phyloP scores from a whole-genome alignment of 2,888 invertebrate species.

The Omphaloscelis lunosa region DNA sequence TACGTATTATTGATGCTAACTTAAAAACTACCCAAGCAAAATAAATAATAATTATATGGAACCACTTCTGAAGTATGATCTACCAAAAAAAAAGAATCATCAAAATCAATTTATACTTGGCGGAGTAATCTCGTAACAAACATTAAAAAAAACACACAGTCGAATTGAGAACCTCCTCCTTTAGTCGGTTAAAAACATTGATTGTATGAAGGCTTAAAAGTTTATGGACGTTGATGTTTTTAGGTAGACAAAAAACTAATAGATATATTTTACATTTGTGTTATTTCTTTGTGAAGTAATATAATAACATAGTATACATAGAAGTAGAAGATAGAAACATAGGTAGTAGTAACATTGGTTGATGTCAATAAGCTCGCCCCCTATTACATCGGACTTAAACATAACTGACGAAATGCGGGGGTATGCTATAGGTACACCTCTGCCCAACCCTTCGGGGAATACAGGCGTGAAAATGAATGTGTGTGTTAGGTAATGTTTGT shows the following conservation, averaged over 20 bases:
- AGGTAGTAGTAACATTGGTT: background rate
- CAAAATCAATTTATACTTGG: too few relatives aligned
- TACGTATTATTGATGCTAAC: too few relatives aligned
- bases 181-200: background rate
- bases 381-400: background rate
- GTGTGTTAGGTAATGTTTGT: background rate
- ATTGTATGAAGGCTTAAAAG: background rate
- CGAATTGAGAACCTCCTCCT: too few relatives aligned
- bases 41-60: too few relatives aligned
- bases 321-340: too few relatives aligned
- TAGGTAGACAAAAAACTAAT: background rate
- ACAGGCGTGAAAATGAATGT: background rate
- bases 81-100: too few relatives aligned
- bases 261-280: background rate
- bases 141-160: too few relatives aligned
- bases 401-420: background rate
- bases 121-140: too few relatives aligned
- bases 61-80: too few relatives aligned
- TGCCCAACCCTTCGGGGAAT: background rate
- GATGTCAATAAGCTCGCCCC: background rate
- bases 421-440: background rate
- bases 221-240: background rate
- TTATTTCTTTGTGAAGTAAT: background rate
- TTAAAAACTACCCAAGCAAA: too few relatives aligned
- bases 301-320: background rate